These are phyloP conservation scores for Bombus picipes DNA, from an alignment of 1,140 invertebrate genomes.

Conservation along the genomic window DNA sequence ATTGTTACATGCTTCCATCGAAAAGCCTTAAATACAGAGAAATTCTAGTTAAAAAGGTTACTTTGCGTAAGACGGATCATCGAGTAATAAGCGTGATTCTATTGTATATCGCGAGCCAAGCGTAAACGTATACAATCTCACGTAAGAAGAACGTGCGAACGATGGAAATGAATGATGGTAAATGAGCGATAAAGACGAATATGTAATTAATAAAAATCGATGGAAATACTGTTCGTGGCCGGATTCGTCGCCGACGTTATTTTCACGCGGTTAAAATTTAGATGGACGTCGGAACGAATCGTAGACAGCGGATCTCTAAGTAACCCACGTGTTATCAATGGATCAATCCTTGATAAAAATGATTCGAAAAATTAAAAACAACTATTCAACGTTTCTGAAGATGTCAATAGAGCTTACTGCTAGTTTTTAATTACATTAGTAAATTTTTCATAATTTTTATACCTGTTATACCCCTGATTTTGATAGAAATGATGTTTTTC, in stretches of 20 bases:
- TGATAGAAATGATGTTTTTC: slow-evolving; percentile 47
- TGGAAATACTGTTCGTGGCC: background rate
- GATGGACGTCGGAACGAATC: slow-evolving; percentile 1
- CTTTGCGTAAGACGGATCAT: slow-evolving; percentile 58
- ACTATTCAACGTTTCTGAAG: background rate
- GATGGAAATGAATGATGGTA: background rate
- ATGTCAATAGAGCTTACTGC: background rate
- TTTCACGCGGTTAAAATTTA: background rate
- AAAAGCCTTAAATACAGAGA: slow-evolving; percentile 73
- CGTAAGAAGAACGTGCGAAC: slow-evolving; percentile 10
- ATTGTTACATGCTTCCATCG: slow-evolving; percentile 74
- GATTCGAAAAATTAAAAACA: background rate
- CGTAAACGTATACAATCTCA: background rate
- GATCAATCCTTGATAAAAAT: slow-evolving; percentile 3
- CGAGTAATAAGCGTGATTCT: slow-evolving; percentile 50
- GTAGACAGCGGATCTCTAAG: slow-evolving; percentile 11
- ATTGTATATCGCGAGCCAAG: slow-evolving; percentile 38
- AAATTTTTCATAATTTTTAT: slow-evolving; percentile 48
- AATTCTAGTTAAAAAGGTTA: slow-evolving; percentile 63
- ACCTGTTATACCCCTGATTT: slow-evolving; percentile 45
- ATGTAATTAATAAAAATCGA: background rate
- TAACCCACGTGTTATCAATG: slow-evolving; percentile 5
- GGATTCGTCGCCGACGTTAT: background rate
- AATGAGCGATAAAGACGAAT: background rate
- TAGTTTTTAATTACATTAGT: background rate